Conservation (phyloP, 2,888 invertebrate species). For the Harpalus rufipes region DNA sequence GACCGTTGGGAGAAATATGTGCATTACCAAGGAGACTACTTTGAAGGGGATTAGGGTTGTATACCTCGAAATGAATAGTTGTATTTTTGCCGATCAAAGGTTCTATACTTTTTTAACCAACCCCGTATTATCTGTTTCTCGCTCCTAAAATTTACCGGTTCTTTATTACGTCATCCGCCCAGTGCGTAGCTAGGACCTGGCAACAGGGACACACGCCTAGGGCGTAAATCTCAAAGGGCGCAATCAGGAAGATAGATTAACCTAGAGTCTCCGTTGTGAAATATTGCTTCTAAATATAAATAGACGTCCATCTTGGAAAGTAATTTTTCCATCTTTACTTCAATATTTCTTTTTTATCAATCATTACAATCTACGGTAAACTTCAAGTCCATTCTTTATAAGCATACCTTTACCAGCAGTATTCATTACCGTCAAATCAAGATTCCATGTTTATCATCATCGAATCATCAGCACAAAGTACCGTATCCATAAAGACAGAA, state of each 20-base stretch:
- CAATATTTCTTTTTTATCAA: constrained; percentile 9
- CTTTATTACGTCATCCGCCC: too few species aligned
- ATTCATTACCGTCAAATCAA: constrained; percentile 38
- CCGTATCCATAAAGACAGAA: constrained; percentile 44
- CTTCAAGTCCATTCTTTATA: constrained; percentile 5
- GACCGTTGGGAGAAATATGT: too few species aligned
- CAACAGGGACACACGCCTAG: too few species aligned
- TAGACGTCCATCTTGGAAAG: neutral
- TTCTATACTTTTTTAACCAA: too few species aligned
- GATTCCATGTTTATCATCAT: constrained; percentile 20
- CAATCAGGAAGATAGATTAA: neutral
- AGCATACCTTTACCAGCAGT: neutral
- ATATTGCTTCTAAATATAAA: neutral
- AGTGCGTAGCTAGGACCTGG: too few species aligned
- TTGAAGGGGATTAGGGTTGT: too few species aligned
- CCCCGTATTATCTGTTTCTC: too few species aligned
- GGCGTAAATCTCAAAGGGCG: too few species aligned
- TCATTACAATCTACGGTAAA: constrained; percentile 14
- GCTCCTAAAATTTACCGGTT: too few species aligned
- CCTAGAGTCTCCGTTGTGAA: neutral
- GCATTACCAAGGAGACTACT: too few species aligned
- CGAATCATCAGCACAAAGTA: constrained; percentile 35
- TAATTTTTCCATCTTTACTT: neutral
- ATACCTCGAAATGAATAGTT: too few species aligned
- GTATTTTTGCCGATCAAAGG: too few species aligned